Conservation (phyloP, 2,113 vertebrate species). For the Rostratula benghalensis region DNA sequence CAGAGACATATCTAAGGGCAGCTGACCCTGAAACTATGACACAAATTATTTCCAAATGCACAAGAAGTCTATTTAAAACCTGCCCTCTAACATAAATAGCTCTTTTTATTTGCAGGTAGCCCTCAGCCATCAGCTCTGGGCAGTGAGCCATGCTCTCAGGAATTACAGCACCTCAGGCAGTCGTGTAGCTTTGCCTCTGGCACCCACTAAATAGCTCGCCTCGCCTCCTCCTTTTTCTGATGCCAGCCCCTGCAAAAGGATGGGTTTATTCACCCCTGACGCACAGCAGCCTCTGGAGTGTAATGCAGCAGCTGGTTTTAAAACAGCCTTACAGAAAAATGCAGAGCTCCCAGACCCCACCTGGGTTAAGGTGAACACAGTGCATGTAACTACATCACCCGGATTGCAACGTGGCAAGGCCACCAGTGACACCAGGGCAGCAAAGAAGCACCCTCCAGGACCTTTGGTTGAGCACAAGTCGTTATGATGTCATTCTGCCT, state of each 20-base stretch:
- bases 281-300: neutral
- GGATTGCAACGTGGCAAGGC: neutral
- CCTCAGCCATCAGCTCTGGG: slow-evolving; percentile 16
- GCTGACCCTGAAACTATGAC: slow-evolving; percentile 40
- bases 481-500: neutral
- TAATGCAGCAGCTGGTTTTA: neutral
- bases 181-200: slow-evolving; percentile 1
- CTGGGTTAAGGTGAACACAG: neutral
- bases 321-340: neutral
- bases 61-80: slow-evolving; percentile 39
- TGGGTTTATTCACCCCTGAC: neutral
- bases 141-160: neutral
- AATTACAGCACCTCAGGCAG: slow-evolving; percentile 35
- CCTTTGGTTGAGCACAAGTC: neutral
- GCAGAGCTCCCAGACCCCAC: neutral
- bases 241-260: neutral
- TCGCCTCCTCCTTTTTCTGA: neutral
- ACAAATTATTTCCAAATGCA: slow-evolving; percentile 28
- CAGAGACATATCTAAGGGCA: neutral
- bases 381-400: neutral
- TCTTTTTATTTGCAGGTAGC: slow-evolving; percentile 41
- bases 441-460: neutral
- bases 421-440: neutral
- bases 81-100: slow-evolving; percentile 40
- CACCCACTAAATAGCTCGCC: neutral